These are phyloP conservation scores for Helicorthomorpha holstii DNA, from an alignment of 1,140 invertebrate genomes.

Conservation along the genomic window DNA sequence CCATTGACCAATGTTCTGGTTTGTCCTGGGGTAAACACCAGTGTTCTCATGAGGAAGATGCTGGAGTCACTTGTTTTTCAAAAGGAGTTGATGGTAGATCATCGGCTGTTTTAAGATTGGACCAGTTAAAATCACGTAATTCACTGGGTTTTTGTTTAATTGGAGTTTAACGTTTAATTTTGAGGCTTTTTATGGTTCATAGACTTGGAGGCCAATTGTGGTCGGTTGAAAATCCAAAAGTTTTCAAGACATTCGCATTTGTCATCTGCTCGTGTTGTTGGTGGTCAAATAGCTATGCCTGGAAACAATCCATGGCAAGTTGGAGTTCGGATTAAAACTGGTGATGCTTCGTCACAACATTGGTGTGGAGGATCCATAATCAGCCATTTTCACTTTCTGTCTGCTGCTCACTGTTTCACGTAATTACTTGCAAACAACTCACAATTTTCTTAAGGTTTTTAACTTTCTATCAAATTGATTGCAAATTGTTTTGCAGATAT, in stretches of 20 bases:
- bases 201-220: too few relatives aligned
- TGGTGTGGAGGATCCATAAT: conserved; percentile 63
- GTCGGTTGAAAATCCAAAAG: too few relatives aligned
- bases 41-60: conserved; percentile 57
- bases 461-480: too few relatives aligned
- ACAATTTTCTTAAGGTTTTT: background rate
- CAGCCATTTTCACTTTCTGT: conserved; percentile 45
- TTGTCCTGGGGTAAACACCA: conserved; percentile 44
- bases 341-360: conserved; percentile 33
- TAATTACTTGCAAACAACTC: conserved; percentile 9
- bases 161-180: too few relatives aligned
- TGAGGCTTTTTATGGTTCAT: too few relatives aligned
- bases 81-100: background rate
- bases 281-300: conserved; percentile 21
- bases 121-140: too few relatives aligned
- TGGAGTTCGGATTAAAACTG: conserved; percentile 41
- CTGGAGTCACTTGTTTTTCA: conserved; percentile 38
- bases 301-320: conserved; percentile 63
- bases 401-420: conserved; percentile 57
- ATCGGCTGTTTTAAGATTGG: background rate
- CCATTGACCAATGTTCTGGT: conserved; percentile 40
- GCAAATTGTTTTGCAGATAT: background rate
- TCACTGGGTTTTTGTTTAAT: too few relatives aligned
- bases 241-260: too few relatives aligned
- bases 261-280: conserved; percentile 27